phyloP scores from a whole-genome alignment of 2,113 vertebrate species.

The Apistogramma diplotaenia region DNA sequence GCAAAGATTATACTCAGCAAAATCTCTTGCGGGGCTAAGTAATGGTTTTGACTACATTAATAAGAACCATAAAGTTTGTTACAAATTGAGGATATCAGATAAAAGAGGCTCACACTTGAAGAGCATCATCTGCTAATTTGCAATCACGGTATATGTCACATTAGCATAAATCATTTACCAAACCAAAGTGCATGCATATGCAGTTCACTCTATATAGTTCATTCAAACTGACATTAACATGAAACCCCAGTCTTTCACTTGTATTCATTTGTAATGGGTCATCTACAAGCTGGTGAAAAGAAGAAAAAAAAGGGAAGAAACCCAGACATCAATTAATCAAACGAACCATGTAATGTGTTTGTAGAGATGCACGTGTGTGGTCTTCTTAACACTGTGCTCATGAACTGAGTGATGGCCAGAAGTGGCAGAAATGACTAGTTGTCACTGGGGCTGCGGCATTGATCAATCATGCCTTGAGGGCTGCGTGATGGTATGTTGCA shows the following conservation, averaged over 20 bases:
- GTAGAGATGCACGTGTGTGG: constrained; percentile 5
- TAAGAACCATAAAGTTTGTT: constrained; percentile 13
- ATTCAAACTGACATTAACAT: neutral
- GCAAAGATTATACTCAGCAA: constrained; percentile 25
- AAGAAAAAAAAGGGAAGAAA: constrained; percentile 20
- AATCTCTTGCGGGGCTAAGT: neutral
- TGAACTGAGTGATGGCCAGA: constrained; percentile 54
- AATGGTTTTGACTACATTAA: constrained; percentile 34
- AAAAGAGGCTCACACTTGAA: neutral
- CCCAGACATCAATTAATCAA: constrained; percentile 44
- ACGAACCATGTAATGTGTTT: neutral
- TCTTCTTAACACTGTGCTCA: constrained; percentile 15
- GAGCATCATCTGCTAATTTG: constrained; percentile 21
- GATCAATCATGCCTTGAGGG: constrained; percentile 69
- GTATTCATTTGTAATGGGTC: neutral
- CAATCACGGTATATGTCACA: constrained; percentile 24
- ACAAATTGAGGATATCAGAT: constrained; percentile 1
- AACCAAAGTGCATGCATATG: constrained; percentile 10
- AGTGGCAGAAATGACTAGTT: constrained; percentile 54
- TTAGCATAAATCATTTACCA: constrained; percentile 30
- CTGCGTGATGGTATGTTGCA: constrained; percentile 23
- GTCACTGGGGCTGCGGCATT: constrained; percentile 56
- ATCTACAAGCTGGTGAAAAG: neutral
- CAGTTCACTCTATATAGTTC: neutral
- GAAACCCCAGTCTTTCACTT: neutral